Conservation (phyloP, 2,113 vertebrate genomes). For the Crypturellus undulatus region DNA sequence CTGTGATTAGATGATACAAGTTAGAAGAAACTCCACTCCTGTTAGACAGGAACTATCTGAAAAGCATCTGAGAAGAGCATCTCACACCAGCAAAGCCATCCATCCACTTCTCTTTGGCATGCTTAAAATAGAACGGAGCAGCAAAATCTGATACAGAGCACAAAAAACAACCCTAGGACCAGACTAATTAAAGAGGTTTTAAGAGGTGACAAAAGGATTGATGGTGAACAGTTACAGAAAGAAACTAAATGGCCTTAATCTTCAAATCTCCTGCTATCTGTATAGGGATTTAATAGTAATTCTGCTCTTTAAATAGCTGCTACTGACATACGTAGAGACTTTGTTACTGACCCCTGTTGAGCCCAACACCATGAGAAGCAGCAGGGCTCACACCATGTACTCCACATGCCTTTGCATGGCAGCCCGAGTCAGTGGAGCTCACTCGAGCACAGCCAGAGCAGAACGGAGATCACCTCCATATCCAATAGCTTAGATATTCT, state of each 20-base stretch:
- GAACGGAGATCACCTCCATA: neutral
- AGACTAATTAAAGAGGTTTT: neutral
- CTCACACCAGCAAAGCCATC: neutral
- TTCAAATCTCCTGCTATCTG: neutral
- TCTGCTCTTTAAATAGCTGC: neutral
- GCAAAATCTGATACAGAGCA: neutral
- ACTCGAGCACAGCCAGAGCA: neutral
- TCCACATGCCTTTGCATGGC: neutral
- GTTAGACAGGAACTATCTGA: neutral
- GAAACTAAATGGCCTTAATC: neutral
- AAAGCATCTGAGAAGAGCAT: neutral
- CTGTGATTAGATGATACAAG: fast-evolving
- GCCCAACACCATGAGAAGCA: neutral
- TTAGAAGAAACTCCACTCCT: neutral
- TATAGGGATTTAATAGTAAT: neutral
- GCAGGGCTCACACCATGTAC: neutral
- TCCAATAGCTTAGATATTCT: neutral
- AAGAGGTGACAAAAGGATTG: neutral
- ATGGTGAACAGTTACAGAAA: neutral
- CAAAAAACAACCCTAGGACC: neutral
- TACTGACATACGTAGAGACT: neutral
- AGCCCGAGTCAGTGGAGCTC: neutral
- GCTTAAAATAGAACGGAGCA: neutral
- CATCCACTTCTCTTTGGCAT: neutral
- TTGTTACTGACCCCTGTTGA: neutral